Percentiles rank a stretch among this genome's conserved stretches.
Evolutionary conservation across 2,888 invertebrate species (phyloP).

Genomic region (Ectemnius cavifrons): DNA sequence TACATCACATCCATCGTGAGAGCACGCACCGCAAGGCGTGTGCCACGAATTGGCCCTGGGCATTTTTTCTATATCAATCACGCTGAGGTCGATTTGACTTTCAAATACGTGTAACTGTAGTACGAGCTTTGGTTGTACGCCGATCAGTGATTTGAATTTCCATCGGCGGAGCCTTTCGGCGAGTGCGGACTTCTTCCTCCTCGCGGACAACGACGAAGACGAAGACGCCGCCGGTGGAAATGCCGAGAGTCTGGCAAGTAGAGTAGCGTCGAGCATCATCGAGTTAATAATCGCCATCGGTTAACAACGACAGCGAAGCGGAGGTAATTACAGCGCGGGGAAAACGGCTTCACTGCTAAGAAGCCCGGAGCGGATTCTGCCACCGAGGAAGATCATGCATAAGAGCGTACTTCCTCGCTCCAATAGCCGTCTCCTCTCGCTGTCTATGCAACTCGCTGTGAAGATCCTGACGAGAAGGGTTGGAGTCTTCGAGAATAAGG

Average conservation of each 20-base stretch:
- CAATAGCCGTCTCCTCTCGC: conserved; percentile 12
- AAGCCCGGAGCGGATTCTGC: conserved; percentile 17
- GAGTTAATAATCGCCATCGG: conserved; percentile 34
- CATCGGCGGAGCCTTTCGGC: not conserved
- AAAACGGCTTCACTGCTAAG: not conserved
- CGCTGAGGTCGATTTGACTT: conserved; percentile 18
- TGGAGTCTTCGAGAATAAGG: conserved; percentile 12
- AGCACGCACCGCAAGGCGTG: conserved; percentile 7
- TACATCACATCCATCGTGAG: not conserved
- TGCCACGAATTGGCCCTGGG: not conserved
- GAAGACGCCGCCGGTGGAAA: not conserved
- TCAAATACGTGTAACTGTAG: conserved; percentile 29
- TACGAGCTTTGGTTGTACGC: not conserved
- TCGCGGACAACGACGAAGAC: not conserved
- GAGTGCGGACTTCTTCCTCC: not conserved
- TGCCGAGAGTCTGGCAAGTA: not conserved
- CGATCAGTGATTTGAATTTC: conserved; percentile 9
- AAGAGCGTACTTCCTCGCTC: conserved; percentile 20
- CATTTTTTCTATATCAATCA: not conserved
- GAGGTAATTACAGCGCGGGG: not conserved
- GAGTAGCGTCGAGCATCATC: conserved; percentile 23
- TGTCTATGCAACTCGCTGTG: conserved; percentile 23
- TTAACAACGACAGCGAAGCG: conserved; percentile 27
- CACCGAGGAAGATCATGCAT: not conserved
- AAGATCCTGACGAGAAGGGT: conserved; percentile 24